Base-by-base conservation (phyloP, 2,113 vertebrate species). In the Chrysochloris asiatica region DNA sequence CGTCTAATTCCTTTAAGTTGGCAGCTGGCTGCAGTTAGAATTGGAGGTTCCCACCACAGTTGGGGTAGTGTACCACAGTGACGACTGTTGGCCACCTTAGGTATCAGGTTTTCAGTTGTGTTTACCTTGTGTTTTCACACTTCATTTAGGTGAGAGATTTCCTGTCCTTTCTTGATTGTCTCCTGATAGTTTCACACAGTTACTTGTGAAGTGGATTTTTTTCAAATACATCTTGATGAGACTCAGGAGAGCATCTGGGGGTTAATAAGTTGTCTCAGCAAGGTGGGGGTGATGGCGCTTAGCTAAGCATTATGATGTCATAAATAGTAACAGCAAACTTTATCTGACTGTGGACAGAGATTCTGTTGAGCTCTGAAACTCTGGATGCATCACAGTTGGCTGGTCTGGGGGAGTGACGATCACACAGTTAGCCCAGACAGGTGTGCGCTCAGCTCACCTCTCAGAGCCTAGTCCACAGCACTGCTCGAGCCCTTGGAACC, bases 271-370 rank as follows among this genome's bases (percentile, higher is more conserved):
- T n/a, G 89, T 21, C 41, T 47, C 3, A 84, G 59, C 8, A 0
- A 11, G 82, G 69, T 54, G 17, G 26, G 56, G 14, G n/a, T 26
- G 38, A 3, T 7, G 56, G 11, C n/a, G 56, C 19, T 56, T 19
- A n/a, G n/a, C n/a, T n/a, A n/a, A n/a, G 52, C 48, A 28, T 3
- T 4, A 1, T 2, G 0, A 2, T 6, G 33, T n/a, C 11, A 3
- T 17, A 30, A 43, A 24, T 9, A 0, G 10, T 26, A 22, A 41
- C 30, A 17, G 16, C 10, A 19, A 17, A 7, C 0, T 6, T 24
- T 21, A 41, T 26, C 52, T 0, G 1, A 13, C 17, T 17, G 10
- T 1, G 13, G 69, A 7, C 28, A 8, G 9, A 28, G 16, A 16
- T 10, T 10, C 13, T 19, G 10, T 16, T 9, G n/a, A 41, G 28